These are phyloP conservation scores for Tadarida brasiliensis DNA, from an alignment of 2,797 vertebrate species.

Conservation along the genomic window DNA sequence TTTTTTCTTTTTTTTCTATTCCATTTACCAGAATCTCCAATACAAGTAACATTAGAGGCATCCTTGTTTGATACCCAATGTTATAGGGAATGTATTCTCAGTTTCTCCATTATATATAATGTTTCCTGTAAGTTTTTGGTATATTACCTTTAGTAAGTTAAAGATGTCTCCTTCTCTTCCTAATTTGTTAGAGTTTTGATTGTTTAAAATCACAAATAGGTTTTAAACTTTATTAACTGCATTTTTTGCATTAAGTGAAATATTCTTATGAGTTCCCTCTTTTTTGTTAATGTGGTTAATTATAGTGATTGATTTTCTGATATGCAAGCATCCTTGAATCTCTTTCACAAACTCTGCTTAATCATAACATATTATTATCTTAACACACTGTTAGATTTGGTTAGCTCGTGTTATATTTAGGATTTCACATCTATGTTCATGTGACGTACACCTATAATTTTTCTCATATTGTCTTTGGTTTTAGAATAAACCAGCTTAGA, in stretches of 20 bases:
- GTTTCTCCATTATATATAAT: not conserved
- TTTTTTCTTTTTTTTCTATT: not conserved
- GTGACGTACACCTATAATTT: not conserved
- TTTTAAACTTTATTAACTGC: not conserved
- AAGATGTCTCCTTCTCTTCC: not conserved
- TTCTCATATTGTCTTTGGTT: not conserved
- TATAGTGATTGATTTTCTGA: not conserved
- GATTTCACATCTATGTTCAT: not conserved
- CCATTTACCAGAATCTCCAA: not conserved
- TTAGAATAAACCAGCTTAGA: not conserved
- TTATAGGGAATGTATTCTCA: not conserved
- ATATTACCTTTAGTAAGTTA: not conserved
- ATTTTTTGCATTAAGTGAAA: not conserved
- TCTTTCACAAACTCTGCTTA: not conserved
- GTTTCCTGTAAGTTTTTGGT: not conserved
- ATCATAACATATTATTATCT: not conserved
- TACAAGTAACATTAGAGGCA: not conserved
- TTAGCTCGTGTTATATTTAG: constrained; percentile 6
- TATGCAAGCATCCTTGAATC: not conserved
- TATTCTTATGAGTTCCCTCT: not conserved
- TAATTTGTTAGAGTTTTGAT: not conserved
- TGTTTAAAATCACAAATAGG: not conserved
- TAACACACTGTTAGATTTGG: not conserved
- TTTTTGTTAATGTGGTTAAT: not conserved
- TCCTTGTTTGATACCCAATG: not conserved